phyloP scores from a whole-genome alignment of 1,140 invertebrate species.

The Zaprionus tsacasi region DNA sequence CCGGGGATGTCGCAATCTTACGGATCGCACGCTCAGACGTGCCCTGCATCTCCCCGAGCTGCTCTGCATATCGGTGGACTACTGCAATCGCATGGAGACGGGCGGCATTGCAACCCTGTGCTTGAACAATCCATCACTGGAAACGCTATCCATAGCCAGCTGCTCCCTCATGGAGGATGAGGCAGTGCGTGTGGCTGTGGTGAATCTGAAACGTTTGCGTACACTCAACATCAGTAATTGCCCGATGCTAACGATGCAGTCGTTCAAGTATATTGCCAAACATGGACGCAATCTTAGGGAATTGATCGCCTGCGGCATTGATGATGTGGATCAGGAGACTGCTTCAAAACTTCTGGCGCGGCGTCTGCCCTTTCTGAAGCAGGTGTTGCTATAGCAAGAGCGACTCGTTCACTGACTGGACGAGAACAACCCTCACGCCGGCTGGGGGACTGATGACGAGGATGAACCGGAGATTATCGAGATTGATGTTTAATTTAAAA shows the following conservation, averaged over 20 bases:
- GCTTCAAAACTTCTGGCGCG: conserved; percentile 45
- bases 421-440: conserved; percentile 31
- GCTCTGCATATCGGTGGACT: conserved; percentile 50
- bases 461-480: conserved; percentile 52
- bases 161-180: conserved; percentile 62
- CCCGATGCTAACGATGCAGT: conserved; percentile 43
- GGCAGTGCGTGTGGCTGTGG: conserved; percentile 40
- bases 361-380: conserved; percentile 56
- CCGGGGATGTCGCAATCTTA: conserved; percentile 57
- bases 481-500: conserved; percentile 45
- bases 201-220: conserved; percentile 58
- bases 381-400: conserved; percentile 73
- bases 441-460: conserved; percentile 48
- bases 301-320: conserved; percentile 67
- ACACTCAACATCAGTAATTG: conserved; percentile 69
- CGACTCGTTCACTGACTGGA: conserved; percentile 70
- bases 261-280: conserved; percentile 56
- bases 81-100: conserved; percentile 58
- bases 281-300: conserved; percentile 53
- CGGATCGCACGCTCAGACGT: conserved; percentile 48
- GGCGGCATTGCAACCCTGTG: conserved; percentile 57
- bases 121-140: conserved; percentile 56
- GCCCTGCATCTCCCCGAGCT: conserved; percentile 58
- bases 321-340: conserved; percentile 54
- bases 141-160: conserved; percentile 59